Evolutionary conservation across 2,797 vertebrate species (phyloP).

Genomic region (Thaleichthys pacificus): DNA sequence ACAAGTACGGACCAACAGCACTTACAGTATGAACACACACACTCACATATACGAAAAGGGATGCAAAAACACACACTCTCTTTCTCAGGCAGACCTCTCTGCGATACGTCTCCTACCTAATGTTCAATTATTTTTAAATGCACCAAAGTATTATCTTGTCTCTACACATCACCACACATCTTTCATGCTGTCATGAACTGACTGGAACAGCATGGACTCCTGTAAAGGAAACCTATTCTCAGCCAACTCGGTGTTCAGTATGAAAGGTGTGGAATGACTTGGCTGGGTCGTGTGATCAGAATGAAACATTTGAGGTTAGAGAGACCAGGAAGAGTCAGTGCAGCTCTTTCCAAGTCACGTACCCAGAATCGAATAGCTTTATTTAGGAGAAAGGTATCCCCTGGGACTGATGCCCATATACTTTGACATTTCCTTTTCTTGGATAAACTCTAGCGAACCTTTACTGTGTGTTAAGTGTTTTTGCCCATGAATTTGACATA

Average conservation of each 20-base stretch:
- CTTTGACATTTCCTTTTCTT: background rate
- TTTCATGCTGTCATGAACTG: background rate
- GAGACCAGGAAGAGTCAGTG: background rate
- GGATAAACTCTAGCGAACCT: background rate
- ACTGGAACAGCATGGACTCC: no score
- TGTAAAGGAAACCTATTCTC: no score
- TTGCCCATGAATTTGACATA: no score
- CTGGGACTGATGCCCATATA: background rate
- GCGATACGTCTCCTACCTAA: no score
- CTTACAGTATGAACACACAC: conserved; percentile 7
- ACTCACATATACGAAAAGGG: background rate
- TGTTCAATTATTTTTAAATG: background rate
- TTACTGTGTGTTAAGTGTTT: no score
- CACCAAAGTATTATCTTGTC: no score
- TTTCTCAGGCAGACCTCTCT: background rate
- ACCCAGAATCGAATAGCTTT: background rate
- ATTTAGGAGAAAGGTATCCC: background rate
- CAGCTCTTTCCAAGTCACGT: conserved; percentile 2
- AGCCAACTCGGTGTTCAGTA: no score
- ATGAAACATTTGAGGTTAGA: conserved; percentile 1
- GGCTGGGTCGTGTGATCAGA: background rate
- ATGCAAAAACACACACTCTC: background rate
- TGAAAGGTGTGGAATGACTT: no score
- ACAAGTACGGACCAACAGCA: conserved; percentile 10
- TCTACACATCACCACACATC: background rate